These are phyloP conservation scores for Aproaerema taeniolella DNA, from an alignment of 2,888 invertebrate species.

Conservation along the genomic window DNA sequence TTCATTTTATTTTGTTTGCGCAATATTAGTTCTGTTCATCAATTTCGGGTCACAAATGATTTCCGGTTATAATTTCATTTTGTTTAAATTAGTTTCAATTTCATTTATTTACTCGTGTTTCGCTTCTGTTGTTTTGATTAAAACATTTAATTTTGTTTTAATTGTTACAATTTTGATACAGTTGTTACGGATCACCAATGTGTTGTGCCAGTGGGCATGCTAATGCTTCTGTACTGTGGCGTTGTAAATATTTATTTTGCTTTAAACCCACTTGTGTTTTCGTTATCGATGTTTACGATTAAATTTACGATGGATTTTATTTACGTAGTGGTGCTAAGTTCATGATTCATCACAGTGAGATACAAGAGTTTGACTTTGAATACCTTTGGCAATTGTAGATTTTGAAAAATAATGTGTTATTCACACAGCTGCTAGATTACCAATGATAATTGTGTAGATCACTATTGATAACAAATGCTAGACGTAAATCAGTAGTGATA, in stretches of 20 bases:
- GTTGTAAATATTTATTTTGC: conserved; percentile 59
- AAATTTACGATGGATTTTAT: conserved; percentile 34
- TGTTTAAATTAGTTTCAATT: conserved; percentile 20
- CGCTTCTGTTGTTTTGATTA: conserved; percentile 48
- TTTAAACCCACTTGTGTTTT: conserved; percentile 61
- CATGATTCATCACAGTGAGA: conserved; percentile 58
- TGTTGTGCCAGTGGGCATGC: conserved; percentile 66
- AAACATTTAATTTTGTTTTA: conserved; percentile 33
- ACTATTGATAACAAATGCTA: conserved; percentile 36
- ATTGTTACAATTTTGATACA: conserved; percentile 22
- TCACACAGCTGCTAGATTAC: conserved; percentile 46
- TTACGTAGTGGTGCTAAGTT: conserved; percentile 58
- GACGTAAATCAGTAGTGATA: conserved; percentile 32
- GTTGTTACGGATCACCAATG: conserved; percentile 40
- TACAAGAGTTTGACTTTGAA: conserved; percentile 77
- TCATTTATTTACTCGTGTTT: conserved; percentile 37
- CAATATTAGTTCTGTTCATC: no score
- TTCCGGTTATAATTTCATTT: background rate
- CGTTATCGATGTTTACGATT: conserved; percentile 46
- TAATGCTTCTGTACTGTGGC: conserved; percentile 70
- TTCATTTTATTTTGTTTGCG: no score
- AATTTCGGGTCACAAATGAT: background rate
- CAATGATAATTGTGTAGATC: no score
- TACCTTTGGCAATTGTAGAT: conserved; percentile 54
- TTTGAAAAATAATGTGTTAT: conserved; percentile 26